These are phyloP conservation scores for Plebejus anna DNA, from an alignment of 2,888 invertebrate genomes.

Conservation along the genomic window DNA sequence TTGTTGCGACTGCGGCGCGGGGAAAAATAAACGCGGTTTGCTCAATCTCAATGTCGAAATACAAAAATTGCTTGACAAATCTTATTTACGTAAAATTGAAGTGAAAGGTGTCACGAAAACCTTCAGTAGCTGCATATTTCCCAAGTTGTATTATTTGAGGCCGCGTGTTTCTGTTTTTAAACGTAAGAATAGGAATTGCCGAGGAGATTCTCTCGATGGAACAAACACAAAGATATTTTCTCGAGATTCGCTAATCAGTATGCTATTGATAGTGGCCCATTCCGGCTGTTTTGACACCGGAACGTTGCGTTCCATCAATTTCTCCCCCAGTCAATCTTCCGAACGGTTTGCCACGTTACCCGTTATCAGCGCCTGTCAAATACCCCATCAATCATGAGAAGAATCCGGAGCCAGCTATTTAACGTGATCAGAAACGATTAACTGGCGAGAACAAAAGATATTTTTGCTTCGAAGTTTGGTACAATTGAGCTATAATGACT, in stretches of 20 bases:
- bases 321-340: constrained; percentile 58
- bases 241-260: constrained; percentile 29
- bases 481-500: constrained; percentile 42
- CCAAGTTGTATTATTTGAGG: constrained; percentile 18
- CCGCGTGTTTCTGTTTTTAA: neutral
- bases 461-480: constrained; percentile 49
- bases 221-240: constrained; percentile 3
- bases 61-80: constrained; percentile 22
- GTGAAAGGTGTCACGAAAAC: constrained; percentile 17
- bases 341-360: constrained; percentile 58
- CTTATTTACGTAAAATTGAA: neutral
- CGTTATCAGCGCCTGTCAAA: constrained; percentile 60
- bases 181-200: neutral
- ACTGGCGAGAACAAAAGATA: constrained; percentile 60
- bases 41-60: constrained; percentile 11
- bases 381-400: constrained; percentile 70
- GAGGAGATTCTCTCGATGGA: neutral
- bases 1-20: neutral
- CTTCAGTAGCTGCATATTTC: constrained; percentile 6
- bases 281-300: constrained; percentile 47
- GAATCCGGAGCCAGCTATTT: constrained; percentile 50
- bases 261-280: constrained; percentile 45
- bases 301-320: constrained; percentile 49
- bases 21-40: constrained; percentile 4
- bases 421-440: constrained; percentile 58